Conservation (phyloP, 2,797 vertebrate genomes). For the Lepidocolaptes lacrymiger region DNA sequence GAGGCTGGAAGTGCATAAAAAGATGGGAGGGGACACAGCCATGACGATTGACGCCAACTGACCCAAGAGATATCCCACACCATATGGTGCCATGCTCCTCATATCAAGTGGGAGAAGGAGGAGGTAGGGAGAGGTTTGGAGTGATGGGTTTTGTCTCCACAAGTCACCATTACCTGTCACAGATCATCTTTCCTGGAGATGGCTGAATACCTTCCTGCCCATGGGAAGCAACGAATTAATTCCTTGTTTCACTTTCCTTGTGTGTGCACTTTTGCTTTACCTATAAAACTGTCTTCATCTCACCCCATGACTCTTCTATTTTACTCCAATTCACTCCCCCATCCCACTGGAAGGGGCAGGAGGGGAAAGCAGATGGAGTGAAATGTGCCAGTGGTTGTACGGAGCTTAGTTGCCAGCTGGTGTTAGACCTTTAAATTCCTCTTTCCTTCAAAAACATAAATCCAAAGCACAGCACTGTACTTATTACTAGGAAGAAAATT, state of each 20-base stretch:
- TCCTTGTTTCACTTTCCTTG: background rate
- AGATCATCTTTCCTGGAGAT: background rate
- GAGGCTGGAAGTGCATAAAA: background rate
- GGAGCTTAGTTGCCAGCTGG: background rate
- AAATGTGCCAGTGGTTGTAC: background rate
- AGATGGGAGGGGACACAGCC: accelerated
- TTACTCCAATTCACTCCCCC: background rate
- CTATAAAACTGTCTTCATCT: background rate
- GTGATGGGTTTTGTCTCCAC: background rate
- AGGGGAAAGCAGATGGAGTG: background rate
- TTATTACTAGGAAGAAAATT: background rate
- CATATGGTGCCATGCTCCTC: accelerated
- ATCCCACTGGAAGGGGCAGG: background rate
- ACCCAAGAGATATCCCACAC: background rate
- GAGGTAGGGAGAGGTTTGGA: background rate
- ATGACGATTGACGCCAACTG: background rate
- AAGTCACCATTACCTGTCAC: background rate
- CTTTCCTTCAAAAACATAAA: background rate
- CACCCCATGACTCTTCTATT: background rate
- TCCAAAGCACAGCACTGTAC: background rate
- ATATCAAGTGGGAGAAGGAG: background rate
- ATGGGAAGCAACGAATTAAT: background rate
- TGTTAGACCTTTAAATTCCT: background rate
- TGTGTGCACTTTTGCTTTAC: background rate
- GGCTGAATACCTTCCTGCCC: background rate